Percentiles rank a stretch among this genome's conserved stretches.
These are phyloP conservation scores for Empidonax alnorum DNA, from an alignment of 2,113 vertebrate genomes.

Conservation along the genomic window DNA sequence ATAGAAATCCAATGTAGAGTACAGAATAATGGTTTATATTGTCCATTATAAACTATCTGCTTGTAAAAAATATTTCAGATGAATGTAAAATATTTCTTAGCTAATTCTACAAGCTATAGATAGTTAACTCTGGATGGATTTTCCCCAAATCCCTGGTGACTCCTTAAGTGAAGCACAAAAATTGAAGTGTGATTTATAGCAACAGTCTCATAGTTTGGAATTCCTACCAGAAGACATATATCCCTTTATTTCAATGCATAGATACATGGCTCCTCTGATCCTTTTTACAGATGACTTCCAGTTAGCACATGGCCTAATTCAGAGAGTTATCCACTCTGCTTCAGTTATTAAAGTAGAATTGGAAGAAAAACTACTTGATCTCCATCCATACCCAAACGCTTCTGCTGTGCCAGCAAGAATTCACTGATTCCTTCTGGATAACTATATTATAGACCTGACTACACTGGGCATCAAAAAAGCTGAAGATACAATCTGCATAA, in stretches of 20 bases:
- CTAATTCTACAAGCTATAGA: not conserved
- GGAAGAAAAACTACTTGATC: constrained; percentile 50
- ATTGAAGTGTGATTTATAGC: not conserved
- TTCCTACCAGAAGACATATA: not conserved
- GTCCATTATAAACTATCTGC: not conserved
- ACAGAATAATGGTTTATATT: not conserved
- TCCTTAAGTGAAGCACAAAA: not conserved
- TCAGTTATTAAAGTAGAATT: constrained; percentile 41
- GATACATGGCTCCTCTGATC: constrained; percentile 21
- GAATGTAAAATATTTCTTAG: not conserved
- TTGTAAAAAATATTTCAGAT: not conserved
- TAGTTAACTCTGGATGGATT: not conserved
- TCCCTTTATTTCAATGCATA: constrained; percentile 7
- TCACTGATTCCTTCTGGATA: constrained; percentile 66
- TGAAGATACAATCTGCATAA: constrained; percentile 70
- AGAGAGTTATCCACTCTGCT: constrained; percentile 3
- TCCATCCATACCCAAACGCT: constrained; percentile 34
- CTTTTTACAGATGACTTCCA: constrained; percentile 31
- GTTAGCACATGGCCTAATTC: constrained; percentile 35
- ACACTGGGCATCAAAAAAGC: constrained; percentile 60
- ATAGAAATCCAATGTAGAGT: not conserved
- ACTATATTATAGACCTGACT: constrained; percentile 53
- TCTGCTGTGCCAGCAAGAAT: constrained; percentile 61
- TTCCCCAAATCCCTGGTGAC: not conserved
- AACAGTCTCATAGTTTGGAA: not conserved